These are phyloP conservation scores for Raja brachyura DNA, from an alignment of 2,113 vertebrate genomes.

Conservation along the genomic window DNA sequence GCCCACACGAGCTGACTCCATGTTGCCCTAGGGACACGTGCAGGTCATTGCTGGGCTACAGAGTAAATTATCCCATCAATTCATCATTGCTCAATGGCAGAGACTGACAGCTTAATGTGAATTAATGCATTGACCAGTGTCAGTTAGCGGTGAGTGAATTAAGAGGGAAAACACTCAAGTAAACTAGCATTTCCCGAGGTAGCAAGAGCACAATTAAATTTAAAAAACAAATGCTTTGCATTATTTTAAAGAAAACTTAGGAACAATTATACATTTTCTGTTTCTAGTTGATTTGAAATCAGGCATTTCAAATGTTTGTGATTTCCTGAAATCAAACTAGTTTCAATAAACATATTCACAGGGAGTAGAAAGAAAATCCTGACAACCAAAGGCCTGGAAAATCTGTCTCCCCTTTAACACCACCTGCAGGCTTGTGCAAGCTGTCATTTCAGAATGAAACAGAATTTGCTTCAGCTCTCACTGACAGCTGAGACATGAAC, in stretches of 20 bases:
- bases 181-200: neutral
- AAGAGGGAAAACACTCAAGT: neutral
- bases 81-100: neutral
- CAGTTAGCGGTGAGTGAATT: neutral
- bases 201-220: neutral
- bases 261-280: neutral
- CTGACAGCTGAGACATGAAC: slow-evolving; percentile 16
- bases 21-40: neutral
- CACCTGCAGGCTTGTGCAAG: neutral
- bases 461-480: slow-evolving; percentile 10
- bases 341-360: neutral
- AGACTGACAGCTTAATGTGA: neutral
- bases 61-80: neutral
- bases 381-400: neutral
- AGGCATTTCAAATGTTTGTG: neutral
- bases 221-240: neutral
- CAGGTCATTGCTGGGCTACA: neutral
- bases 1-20: neutral
- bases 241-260: neutral
- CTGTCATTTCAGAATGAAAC: slow-evolving; percentile 18
- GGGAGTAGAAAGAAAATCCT: neutral
- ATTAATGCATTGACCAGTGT: neutral
- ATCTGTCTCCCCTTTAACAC: neutral
- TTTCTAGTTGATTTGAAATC: neutral
- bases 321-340: neutral